These are phyloP conservation scores for Trichomycterus rosablanca DNA, from an alignment of 2,113 vertebrate genomes.

Conservation along the genomic window DNA sequence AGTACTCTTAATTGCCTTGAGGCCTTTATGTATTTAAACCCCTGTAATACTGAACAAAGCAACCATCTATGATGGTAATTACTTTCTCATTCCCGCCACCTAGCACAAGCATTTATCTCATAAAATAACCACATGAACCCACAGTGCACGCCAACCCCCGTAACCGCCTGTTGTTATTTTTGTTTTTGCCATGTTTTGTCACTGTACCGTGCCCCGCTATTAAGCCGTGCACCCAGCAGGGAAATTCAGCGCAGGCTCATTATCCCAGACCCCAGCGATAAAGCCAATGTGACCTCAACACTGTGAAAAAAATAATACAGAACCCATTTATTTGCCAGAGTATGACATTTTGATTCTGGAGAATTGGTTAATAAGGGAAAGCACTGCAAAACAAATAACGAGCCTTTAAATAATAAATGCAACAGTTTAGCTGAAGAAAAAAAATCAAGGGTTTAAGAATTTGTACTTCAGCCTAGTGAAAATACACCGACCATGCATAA, in stretches of 20 bases:
- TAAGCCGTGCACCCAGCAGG: conserved; percentile 48
- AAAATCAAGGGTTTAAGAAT: neutral
- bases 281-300: conserved; percentile 57
- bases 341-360: conserved; percentile 45
- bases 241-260: conserved; percentile 62
- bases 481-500: too few relatives aligned
- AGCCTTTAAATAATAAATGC: conserved; percentile 31
- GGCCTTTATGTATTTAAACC: too few relatives aligned
- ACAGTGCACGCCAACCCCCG: neutral
- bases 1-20: too few relatives aligned
- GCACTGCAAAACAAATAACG: conserved; percentile 38
- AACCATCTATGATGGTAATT: too few relatives aligned
- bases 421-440: conserved; percentile 7
- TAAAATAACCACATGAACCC: conserved; percentile 25
- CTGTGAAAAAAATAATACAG: conserved; percentile 32
- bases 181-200: conserved; percentile 27
- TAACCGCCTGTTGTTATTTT: conserved; percentile 45
- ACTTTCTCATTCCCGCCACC: conserved; percentile 21
- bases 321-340: conserved; percentile 39
- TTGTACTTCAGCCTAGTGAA: too few relatives aligned
- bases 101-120: conserved; percentile 35
- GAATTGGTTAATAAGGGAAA: conserved; percentile 45
- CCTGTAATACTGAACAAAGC: too few relatives aligned
- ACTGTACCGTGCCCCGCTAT: conserved; percentile 41
- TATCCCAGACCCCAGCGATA: conserved; percentile 60